phyloP scores from a whole-genome alignment of 2,888 invertebrate genomes.

The Idaea biselata region DNA sequence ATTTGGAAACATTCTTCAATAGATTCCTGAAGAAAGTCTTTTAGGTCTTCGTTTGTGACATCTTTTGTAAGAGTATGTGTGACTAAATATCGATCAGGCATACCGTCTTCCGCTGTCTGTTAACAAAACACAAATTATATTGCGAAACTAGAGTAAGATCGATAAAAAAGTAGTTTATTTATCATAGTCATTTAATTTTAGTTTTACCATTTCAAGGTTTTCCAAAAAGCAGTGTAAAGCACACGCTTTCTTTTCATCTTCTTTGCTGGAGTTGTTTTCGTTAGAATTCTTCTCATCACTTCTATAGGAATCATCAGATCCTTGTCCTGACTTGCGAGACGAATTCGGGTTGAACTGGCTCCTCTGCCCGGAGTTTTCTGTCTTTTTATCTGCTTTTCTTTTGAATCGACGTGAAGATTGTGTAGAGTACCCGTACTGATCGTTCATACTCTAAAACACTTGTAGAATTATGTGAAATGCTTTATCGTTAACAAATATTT shows the following conservation, averaged over 20 bases:
- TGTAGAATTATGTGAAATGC: conserved; percentile 7
- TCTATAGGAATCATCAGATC: conserved; percentile 39
- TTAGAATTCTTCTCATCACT: conserved; percentile 49
- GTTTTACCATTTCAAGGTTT: conserved; percentile 85
- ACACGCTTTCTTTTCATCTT: conserved; percentile 68
- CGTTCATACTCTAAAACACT: conserved; percentile 39
- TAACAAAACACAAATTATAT: background rate
- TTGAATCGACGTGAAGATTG: conserved; percentile 52
- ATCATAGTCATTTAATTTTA: conserved; percentile 10
- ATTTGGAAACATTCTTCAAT: conserved; percentile 87
- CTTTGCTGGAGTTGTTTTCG: conserved; percentile 48
- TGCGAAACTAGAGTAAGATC: background rate
- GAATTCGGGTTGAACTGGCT: conserved; percentile 70
- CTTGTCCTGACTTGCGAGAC: conserved; percentile 37
- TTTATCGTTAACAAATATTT: background rate
- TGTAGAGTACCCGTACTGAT: conserved; percentile 44
- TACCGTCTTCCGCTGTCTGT: conserved; percentile 81
- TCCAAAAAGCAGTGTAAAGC: conserved; percentile 86
- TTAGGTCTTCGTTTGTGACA: conserved; percentile 82
- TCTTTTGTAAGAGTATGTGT: conserved; percentile 82
- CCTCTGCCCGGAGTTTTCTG: conserved; percentile 64
- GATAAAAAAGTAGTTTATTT: background rate
- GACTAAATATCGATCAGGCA: conserved; percentile 84
- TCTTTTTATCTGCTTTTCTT: conserved; percentile 45
- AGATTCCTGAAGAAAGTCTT: conserved; percentile 85